A percentile compares a stretch with the other conserved stretches of the same genome.
Conservation (phyloP, 2,113 vertebrate species). For the Platichthys flesus region DNA sequence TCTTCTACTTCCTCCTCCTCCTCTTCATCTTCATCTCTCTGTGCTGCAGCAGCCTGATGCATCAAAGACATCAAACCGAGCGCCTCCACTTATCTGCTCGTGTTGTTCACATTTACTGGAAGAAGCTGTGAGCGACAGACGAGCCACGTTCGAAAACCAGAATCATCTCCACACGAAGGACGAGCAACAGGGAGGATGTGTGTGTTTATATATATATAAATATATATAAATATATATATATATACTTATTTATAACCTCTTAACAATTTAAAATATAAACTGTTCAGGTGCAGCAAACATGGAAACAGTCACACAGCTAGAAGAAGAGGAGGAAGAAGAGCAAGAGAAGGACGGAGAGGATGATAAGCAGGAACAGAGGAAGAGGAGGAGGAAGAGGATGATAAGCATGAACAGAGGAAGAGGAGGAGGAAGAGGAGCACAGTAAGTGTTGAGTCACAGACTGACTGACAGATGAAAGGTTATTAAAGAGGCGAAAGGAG, state of each 20-base stretch:
- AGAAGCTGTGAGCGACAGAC: neutral
- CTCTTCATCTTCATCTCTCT: neutral
- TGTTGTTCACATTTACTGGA: neutral
- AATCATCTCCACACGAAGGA: neutral
- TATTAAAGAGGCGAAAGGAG: conserved; percentile 52
- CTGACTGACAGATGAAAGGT: conserved; percentile 27
- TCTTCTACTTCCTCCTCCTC: conserved; percentile 3
- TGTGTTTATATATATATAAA: no score
- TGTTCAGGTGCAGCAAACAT: no score
- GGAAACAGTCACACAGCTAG: no score
- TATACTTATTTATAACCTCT: no score
- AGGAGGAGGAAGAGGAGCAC: conserved; percentile 1
- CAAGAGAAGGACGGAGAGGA: neutral
- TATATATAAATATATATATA: no score
- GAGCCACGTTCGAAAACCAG: neutral
- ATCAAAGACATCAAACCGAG: conserved; percentile 41
- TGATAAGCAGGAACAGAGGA: neutral
- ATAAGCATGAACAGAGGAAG: neutral
- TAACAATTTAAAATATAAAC: no score
- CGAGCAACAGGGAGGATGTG: neutral
- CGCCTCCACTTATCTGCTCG: conserved; percentile 23
- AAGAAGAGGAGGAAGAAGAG: neutral
- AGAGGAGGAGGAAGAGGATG: neutral
- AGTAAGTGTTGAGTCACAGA: neutral
- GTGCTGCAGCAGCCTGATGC: conserved; percentile 50